Base-by-base conservation (phyloP, 2,888 invertebrate genomes). In the Pseudoips prasinana region DNA sequence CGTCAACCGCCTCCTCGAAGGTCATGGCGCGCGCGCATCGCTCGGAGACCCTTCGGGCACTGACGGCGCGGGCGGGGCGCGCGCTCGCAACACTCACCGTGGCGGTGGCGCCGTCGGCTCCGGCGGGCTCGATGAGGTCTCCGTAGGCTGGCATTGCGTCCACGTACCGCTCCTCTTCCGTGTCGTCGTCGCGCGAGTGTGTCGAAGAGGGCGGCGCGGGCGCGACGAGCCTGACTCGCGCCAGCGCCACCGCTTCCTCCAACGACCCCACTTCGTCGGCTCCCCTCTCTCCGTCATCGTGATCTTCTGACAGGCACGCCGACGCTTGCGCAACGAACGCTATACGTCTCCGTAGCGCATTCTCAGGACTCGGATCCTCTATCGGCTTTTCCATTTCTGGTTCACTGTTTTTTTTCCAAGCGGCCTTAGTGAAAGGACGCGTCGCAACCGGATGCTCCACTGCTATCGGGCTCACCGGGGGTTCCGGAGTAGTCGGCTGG, bases 301-400 rank as follows among this genome's bases (percentile, higher is more conserved):
- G 77, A 24, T 91, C 91, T 69, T 90, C 90, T 52, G 91, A 90
- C 25, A 89, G 59, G 54, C 80, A 84, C 9, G 86, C 72, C 1
- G 90, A 86, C 33, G 89, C 74, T 48, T 91, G 91, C 39, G 90
- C 82, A 33, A 91, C 89, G 60, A 91, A 91, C 24, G 85, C 85
- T 34, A 90, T 86, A 9, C 90, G 85, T 6, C 91, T 81, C 31
- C 89, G 77, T 45, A 80, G 54, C 31, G 88, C 79, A 62, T 70
- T 83, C 44, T 78, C 86, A 22, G 88, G 82, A 33, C 85, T 86
- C 41, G 87, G 86, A 55, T 83, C 82, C 62, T 89, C 89, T 29
- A 77, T 71, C 10, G 76, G 76, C 46, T 75, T 79, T 53, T 69
- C 90, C 79, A 82, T 90, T 66, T 69, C 80, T 9, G 70, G 65